Base-by-base conservation (phyloP, 2,113 vertebrate species). In the Octodon degus region DNA sequence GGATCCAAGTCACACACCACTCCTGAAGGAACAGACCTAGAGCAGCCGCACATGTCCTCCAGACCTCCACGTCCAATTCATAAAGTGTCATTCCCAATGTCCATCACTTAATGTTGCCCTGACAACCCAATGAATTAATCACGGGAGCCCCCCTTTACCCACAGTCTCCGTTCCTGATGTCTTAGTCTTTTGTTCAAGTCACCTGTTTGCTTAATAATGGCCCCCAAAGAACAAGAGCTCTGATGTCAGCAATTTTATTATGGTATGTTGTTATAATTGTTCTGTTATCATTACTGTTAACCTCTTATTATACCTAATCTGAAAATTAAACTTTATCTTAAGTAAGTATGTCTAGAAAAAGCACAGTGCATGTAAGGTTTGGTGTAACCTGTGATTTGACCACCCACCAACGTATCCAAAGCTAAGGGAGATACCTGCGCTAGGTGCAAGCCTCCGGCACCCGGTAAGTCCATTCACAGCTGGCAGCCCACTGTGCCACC, bases 281-380 rank as follows among this genome's bases (percentile, higher is more conserved):
- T 81, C 65, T 68, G 68, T 86, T 70, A 60, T 70, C 47, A 11
- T 88, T 43, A 88, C 68, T 34, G 24, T 7, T 85, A 85, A 50
- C 47, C 32, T 50, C 63, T 86, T 62, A 62, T n/a, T 32, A 24
- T 62, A 55, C 25, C 81, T 92, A 84, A 30, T 74, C 74, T 85
- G 76, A 72, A 92, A 76, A 9, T 76, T 92, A 47, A 92, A 16
- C 81, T 76, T 92, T 34, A 65, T 63, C 60, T 53, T 86, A 92
- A 74, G 58, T 47, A 47, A 30, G 17, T 30, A 25, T 32, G 13
- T 16, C 10, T 34, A 32, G 32, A 40, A 81, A 84, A 37, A 43
- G 16, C 32, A 13, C 13, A 70, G 81, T 37, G 27, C 11, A 86
- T 24, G 30, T 20, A 55, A 27, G 43, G 72, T 70, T 80, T 47